Evolutionary conservation across 2,797 vertebrate species (phyloP).

Genomic region (Distichodus sexfasciatus): DNA sequence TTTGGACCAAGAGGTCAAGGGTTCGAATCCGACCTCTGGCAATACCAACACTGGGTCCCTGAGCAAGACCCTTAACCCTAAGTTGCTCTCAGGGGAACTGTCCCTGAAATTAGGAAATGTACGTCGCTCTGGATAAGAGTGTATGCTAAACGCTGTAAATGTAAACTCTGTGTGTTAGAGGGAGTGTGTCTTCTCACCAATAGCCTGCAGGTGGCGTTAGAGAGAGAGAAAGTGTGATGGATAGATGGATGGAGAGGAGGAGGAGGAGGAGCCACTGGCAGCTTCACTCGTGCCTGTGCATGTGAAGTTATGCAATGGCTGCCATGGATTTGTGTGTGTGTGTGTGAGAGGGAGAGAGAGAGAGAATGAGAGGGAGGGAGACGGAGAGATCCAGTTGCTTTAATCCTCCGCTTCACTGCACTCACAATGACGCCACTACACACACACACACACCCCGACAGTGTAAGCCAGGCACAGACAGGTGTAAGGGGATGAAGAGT

Average conservation of each 20-base stretch:
- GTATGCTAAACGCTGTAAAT: too few relatives aligned
- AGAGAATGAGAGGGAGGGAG: slow-evolving; percentile 6
- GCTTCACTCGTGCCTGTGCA: slow-evolving; percentile 40
- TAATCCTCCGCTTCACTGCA: slow-evolving; percentile 39
- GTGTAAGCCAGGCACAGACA: neutral
- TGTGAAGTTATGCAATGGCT: slow-evolving; percentile 50
- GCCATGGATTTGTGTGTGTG: slow-evolving; percentile 38
- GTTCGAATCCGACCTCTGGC: too few relatives aligned
- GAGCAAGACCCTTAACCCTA: too few relatives aligned
- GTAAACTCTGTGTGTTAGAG: too few relatives aligned
- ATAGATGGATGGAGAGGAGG: neutral
- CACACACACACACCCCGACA: neutral
- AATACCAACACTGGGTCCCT: too few relatives aligned
- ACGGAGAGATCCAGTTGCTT: slow-evolving; percentile 16
- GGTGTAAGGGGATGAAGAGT: neutral
- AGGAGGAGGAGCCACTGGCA: neutral
- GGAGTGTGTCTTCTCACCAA: neutral
- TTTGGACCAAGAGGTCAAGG: too few relatives aligned
- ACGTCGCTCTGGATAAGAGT: too few relatives aligned
- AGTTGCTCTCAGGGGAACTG: too few relatives aligned
- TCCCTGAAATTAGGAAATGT: too few relatives aligned
- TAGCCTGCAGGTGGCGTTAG: slow-evolving; percentile 60
- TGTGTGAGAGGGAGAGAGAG: slow-evolving; percentile 7
- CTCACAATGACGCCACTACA: slow-evolving; percentile 10
- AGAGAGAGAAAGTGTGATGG: slow-evolving; percentile 50